Evolutionary conservation across 1,140 invertebrate genomes (phyloP).

Genomic region (Parasteatoda tepidariorum): DNA sequence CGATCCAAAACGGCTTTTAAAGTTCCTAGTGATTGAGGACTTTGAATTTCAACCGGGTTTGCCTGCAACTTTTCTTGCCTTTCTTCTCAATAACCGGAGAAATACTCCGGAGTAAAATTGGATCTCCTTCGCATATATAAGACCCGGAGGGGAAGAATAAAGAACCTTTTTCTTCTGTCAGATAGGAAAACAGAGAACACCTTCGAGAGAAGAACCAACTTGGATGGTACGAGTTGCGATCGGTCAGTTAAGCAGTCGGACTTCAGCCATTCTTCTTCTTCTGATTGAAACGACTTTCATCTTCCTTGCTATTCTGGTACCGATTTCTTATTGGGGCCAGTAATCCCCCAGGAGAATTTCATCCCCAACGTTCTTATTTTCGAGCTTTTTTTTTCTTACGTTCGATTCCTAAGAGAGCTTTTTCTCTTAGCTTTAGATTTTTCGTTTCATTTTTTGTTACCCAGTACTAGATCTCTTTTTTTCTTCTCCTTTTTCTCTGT

Average conservation of each 20-base stretch:
- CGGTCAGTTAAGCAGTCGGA: conserved; percentile 34
- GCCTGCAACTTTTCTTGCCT: not conserved
- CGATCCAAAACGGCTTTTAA: conserved; percentile 4
- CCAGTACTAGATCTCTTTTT: no score
- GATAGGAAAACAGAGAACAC: conserved; percentile 29
- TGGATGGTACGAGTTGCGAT: not conserved
- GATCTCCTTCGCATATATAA: conserved; percentile 31
- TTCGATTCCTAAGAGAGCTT: no score
- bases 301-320: conserved; percentile 5
- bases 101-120: conserved; percentile 42
- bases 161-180: conserved; percentile 1
- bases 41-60: not conserved
- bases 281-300: conserved; percentile 26
- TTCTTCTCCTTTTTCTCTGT: no score
- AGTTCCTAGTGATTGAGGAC: conserved; percentile 17
- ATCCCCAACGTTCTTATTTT: not conserved
- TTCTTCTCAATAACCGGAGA: not conserved
- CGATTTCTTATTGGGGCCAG: conserved; percentile 24
- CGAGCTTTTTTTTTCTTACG: no score
- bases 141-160: conserved; percentile 22
- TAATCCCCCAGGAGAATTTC: conserved; percentile 15
- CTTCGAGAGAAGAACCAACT: not conserved
- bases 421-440: no score
- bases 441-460: no score
- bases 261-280: conserved; percentile 31